Evolutionary conservation across 2,888 invertebrate genomes (phyloP).

Genomic region (Parasteatoda lunata): DNA sequence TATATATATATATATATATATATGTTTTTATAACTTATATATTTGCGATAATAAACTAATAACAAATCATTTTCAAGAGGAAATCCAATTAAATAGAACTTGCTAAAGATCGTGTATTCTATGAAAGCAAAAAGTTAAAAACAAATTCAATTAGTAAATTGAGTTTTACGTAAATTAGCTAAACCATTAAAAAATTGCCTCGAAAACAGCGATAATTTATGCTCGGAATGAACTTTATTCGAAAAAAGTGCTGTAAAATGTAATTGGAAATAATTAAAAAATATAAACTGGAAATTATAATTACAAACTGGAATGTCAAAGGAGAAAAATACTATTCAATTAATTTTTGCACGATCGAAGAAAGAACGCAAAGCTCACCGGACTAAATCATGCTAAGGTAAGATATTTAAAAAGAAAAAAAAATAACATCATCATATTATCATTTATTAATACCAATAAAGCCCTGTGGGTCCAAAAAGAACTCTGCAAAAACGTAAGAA

Average conservation of each 20-base stretch:
- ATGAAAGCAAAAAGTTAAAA: no score
- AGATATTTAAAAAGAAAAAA: background rate
- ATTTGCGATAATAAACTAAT: no score
- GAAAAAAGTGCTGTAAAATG: background rate
- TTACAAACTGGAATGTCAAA: background rate
- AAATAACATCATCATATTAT: background rate
- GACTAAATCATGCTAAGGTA: background rate
- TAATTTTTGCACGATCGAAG: background rate
- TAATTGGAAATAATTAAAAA: background rate
- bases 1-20: no score
- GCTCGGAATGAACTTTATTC: background rate
- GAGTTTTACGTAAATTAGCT: no score
- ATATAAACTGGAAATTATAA: background rate
- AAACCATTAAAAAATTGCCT: no score
- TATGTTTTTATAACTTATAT: no score
- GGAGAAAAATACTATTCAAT: background rate
- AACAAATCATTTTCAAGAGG: no score
- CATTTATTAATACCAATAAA: background rate
- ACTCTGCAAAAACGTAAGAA: background rate
- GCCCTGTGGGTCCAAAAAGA: background rate
- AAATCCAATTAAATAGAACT: no score
- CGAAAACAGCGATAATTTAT: no score
- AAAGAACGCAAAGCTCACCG: background rate
- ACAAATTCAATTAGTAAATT: no score
- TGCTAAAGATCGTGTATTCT: no score